A percentile compares a stretch with the other conserved stretches of the same genome.
phyloP scores from a whole-genome alignment of 2,113 vertebrate genomes.

The Zapus hudsonius region DNA sequence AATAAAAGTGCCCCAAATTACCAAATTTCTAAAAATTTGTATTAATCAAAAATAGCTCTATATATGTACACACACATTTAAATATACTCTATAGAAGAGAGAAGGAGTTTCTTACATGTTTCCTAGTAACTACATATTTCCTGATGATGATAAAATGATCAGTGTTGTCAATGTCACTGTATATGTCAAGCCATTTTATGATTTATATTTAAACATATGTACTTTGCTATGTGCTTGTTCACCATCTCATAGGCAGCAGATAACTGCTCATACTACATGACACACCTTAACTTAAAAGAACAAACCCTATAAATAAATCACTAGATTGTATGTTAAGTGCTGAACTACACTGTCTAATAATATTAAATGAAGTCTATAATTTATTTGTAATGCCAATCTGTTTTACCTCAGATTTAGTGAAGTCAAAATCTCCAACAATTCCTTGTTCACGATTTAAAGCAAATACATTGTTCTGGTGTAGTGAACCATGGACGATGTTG shows the following conservation, averaged over 20 bases:
- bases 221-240: neutral
- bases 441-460: constrained; percentile 87
- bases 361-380: constrained; percentile 44
- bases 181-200: neutral
- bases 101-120: neutral
- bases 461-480: constrained; percentile 91
- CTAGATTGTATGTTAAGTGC: neutral
- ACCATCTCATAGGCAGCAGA: neutral
- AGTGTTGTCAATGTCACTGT: neutral
- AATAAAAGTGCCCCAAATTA: neutral
- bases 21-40: constrained; percentile 27
- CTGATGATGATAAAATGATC: constrained; percentile 24
- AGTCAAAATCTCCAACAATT: constrained; percentile 91
- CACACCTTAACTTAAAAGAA: constrained; percentile 9
- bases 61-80: too few relatives aligned
- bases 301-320: neutral
- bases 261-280: constrained; percentile 8
- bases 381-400: constrained; percentile 19
- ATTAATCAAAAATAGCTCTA: neutral
- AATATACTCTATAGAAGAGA: neutral
- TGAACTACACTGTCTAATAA: constrained; percentile 29
- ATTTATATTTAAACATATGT: constrained; percentile 41
- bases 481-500: constrained; percentile 86
- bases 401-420: constrained; percentile 88
- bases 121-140: constrained; percentile 38